Evolutionary conservation across 2,113 vertebrate species (phyloP), one percentile per base, ranked within the genome.

Genomic region (Chionis minor): DNA sequence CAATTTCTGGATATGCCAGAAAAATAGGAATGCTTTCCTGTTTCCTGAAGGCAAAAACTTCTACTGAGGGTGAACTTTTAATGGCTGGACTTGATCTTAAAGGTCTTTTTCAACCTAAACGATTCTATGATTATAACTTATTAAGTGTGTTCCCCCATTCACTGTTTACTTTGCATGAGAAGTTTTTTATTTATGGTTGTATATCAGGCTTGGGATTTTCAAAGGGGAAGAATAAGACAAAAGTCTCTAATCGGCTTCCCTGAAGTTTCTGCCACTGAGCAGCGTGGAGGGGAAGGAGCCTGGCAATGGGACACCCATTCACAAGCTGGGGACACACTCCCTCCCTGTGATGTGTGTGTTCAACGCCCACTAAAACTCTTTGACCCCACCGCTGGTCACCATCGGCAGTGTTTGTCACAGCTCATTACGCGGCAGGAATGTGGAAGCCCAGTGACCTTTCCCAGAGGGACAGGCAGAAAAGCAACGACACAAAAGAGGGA

Each of bases 361-460:
- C 82, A 83, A 45, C 2, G 0, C 71, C 71, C 87, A 90, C 92
- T 88, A 9, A 73, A 89, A 93, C 74, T 67, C 81, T 86, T 52
- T 90, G 90, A 95, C 92, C 88, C 80, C 26, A 0, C 55, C 1
- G 1, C 71, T 88, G 80, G 92, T 71, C 88, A 84, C 45, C 78
- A 62, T 49, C 6, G 0, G 49, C 51, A 28, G 81, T 0, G 2
- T 92, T 97, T 93, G 91, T 94, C 88, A 70, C 95, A 96, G 92
- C 96, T 96, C 93, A 93, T 96, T 96, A 88, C 58, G 30, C 85
- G 58, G 67, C 75, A 83, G 93, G 93, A 96, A 96, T 79, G 94
- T 96, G 79, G 94, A 96, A 93, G 82, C 95, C 69, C 67, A 55
- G 72, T 96, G 96, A 96, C 96, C 95, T 96, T 95, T 97, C 92